Percentiles rank a stretch among this genome's conserved stretches.
phyloP scores from a whole-genome alignment of 2,113 vertebrate species.

The Antechinus stuartii region DNA sequence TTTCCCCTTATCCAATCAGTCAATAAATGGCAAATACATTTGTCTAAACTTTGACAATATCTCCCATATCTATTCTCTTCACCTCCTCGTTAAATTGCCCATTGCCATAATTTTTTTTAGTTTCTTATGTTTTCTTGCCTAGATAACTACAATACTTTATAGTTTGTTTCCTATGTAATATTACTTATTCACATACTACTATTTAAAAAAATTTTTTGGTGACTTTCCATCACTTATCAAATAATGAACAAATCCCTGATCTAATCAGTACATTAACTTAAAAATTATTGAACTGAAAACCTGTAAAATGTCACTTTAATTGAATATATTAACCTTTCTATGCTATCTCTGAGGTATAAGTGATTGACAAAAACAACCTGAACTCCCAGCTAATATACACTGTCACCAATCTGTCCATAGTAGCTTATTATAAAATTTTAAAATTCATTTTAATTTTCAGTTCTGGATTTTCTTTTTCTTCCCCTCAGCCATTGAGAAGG shows the following conservation, averaged over 20 bases:
- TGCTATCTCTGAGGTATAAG: neutral
- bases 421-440: neutral
- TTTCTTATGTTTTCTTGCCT: neutral
- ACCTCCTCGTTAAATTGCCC: neutral
- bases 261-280: neutral
- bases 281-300: neutral
- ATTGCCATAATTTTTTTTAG: neutral
- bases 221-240: neutral
- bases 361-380: neutral
- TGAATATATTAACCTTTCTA: neutral
- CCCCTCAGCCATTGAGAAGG: neutral
- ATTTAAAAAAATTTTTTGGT: neutral
- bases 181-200: conserved; percentile 2
- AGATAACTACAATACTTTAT: neutral
- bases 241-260: neutral
- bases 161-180: neutral
- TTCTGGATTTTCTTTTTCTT: neutral
- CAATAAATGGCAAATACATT: neutral
- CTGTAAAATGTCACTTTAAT: neutral
- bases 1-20: neutral
- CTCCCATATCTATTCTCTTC: neutral
- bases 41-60: neutral
- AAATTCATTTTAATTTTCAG: neutral
- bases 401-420: neutral
- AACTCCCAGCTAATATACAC: neutral